phyloP scores from a whole-genome alignment of 2,113 vertebrate genomes.

The Thermophis baileyi region DNA sequence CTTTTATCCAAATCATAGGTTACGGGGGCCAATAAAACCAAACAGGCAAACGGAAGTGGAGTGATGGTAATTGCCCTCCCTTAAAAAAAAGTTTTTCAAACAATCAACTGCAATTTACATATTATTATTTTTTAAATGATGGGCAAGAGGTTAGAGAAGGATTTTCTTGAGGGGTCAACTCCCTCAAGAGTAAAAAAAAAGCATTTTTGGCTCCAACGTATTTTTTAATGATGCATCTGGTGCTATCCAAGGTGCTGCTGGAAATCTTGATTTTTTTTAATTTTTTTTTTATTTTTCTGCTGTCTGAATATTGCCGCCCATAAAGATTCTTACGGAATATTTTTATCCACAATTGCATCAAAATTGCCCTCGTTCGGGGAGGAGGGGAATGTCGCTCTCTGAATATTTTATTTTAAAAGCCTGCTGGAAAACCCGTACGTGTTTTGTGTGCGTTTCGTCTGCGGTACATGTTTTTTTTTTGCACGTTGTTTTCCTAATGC shows the following conservation, averaged over 20 bases:
- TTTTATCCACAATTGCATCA: neutral
- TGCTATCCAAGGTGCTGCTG: too few relatives aligned
- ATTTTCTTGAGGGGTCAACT: too few relatives aligned
- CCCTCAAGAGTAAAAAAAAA: too few relatives aligned
- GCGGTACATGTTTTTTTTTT: neutral
- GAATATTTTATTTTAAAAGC: neutral
- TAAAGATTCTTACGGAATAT: neutral
- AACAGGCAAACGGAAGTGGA: neutral
- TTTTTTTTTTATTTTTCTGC: neutral
- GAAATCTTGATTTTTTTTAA: too few relatives aligned
- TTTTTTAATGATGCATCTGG: too few relatives aligned
- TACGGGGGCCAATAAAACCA: neutral
- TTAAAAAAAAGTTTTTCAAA: neutral
- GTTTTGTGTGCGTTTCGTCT: neutral
- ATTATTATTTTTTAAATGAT: too few relatives aligned
- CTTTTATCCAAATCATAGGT: neutral
- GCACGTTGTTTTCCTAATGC: neutral
- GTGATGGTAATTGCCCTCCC: too few relatives aligned
- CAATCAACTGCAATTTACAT: neutral
- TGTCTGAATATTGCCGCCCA: neutral
- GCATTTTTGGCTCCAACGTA: too few relatives aligned
- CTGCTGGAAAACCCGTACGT: neutral
- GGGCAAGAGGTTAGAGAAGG: too few relatives aligned
- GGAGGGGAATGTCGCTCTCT: accelerated
- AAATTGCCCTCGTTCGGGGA: neutral